Conservation (phyloP, 2,888 invertebrate species). For the Celastrina argiolus region DNA sequence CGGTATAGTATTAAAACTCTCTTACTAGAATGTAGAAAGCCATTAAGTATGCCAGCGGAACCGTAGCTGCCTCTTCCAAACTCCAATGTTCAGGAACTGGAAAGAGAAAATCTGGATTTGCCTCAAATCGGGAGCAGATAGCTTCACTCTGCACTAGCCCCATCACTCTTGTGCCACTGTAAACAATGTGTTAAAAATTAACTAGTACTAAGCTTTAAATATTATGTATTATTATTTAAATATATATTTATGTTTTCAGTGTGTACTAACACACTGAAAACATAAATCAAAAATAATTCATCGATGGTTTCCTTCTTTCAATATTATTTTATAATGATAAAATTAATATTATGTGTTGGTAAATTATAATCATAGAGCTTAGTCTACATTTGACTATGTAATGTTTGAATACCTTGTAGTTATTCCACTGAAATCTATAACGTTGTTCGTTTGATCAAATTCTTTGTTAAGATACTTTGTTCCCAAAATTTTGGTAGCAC, state of each 20-base stretch:
- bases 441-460: constrained; percentile 34
- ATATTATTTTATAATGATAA: too few relatives aligned
- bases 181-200: too few relatives aligned
- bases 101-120: constrained; percentile 77
- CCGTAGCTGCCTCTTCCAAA: constrained; percentile 84
- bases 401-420: constrained; percentile 46
- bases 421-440: constrained; percentile 54
- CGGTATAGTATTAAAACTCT: too few relatives aligned
- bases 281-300: too few relatives aligned
- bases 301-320: too few relatives aligned
- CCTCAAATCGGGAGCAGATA: constrained; percentile 74
- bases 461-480: constrained; percentile 27
- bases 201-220: too few relatives aligned
- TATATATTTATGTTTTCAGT: too few relatives aligned
- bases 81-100: constrained; percentile 82
- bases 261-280: too few relatives aligned
- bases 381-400: too few relatives aligned
- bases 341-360: too few relatives aligned
- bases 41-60: constrained; percentile 84
- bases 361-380: too few relatives aligned
- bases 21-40: constrained; percentile 57
- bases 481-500: constrained; percentile 42
- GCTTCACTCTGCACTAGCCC: constrained; percentile 76
- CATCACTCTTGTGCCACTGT: constrained; percentile 77
- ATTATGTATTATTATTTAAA: too few relatives aligned